These are phyloP conservation scores for Physella acuta DNA, from an alignment of 1,140 invertebrate genomes.

Conservation along the genomic window DNA sequence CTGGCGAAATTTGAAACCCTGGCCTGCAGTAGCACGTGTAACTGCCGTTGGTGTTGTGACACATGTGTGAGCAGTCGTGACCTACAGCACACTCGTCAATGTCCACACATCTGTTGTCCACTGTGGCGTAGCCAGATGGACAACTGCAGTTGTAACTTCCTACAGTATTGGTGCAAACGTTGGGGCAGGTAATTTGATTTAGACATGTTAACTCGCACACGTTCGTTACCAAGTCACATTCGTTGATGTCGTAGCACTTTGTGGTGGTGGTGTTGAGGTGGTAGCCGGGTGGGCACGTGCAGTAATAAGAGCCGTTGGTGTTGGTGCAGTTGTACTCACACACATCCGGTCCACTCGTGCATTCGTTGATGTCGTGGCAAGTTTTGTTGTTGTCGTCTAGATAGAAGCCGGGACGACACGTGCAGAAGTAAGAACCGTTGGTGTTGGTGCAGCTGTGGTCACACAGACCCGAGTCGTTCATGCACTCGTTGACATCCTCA, in stretches of 20 bases:
- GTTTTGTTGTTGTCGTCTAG: neutral
- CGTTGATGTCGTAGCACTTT: slow-evolving; percentile 8
- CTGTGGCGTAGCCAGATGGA: neutral
- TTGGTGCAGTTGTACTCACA: slow-evolving; percentile 51
- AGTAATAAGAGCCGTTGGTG: slow-evolving; percentile 30
- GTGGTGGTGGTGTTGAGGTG: slow-evolving; percentile 11
- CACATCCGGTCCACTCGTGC: slow-evolving; percentile 42
- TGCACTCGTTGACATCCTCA: slow-evolving; percentile 10
- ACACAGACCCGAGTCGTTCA: too few species aligned
- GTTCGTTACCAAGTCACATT: too few species aligned
- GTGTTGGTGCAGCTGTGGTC: too few species aligned
- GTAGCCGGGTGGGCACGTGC: slow-evolving; percentile 31
- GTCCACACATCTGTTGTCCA: neutral
- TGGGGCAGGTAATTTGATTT: neutral
- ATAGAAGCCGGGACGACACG: neutral
- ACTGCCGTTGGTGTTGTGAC: neutral
- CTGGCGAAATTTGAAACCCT: too few species aligned
- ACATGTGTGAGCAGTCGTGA: neutral
- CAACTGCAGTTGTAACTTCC: neutral
- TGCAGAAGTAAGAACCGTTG: slow-evolving; percentile 4
- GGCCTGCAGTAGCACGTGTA: neutral
- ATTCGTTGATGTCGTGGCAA: slow-evolving; percentile 52
- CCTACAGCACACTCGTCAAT: neutral
- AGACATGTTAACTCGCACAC: too few species aligned
- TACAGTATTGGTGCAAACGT: neutral